Evolutionary conservation across 2,888 invertebrate species (phyloP), one percentile per base, ranked within the genome.

Genomic region (Pegoplata infirma): DNA sequence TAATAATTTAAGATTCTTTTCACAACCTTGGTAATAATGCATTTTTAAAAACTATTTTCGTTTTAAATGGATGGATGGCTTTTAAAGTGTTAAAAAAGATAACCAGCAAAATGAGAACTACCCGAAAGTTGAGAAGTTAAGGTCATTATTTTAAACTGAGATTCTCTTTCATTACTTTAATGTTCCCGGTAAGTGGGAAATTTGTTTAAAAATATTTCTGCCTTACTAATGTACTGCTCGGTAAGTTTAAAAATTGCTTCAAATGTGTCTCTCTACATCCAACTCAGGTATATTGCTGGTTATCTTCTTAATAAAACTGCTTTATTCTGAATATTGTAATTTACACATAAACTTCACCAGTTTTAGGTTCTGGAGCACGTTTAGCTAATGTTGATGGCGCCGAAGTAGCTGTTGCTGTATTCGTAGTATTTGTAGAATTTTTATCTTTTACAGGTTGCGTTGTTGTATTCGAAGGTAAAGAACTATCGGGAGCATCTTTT

Each of bases 291-390:
- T n/a, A n/a, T n/a, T n/a, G n/a, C n/a, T n/a, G n/a, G n/a, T n/a
- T 25, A 56, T 44, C 12, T 63, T 47, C n/a, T 53, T 23, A 23
- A 23, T 5, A 23, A 23, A 23, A 23, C 3, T n/a, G n/a, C 25
- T 7, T 40, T n/a, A 1, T 7, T 12, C 10, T 3, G 19, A 40
- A 47, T 23, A 25, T 5, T 63, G 28, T 59, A 53, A 55, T 12
- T 83, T 71, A 89, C 16, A 89, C 89, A 83, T 89, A 89, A 51
- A 89, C 89, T 78, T 89, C 89, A 14, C 89, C 89, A 10, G 88
- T 88, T 80, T 89, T 88, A 8, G 84, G 82, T 76, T 90, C 89
- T 1, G 88, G 86, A 67, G 84, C 86, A 74, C 85, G 85, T 81
- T 89, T 89, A 46, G 88, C 87, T 77, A 89, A 81, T 16, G 89